Percentiles rank a stretch among this genome's conserved stretches.
Conservation (phyloP, 2,888 invertebrate species). For the Chrysina gloriosa region DNA sequence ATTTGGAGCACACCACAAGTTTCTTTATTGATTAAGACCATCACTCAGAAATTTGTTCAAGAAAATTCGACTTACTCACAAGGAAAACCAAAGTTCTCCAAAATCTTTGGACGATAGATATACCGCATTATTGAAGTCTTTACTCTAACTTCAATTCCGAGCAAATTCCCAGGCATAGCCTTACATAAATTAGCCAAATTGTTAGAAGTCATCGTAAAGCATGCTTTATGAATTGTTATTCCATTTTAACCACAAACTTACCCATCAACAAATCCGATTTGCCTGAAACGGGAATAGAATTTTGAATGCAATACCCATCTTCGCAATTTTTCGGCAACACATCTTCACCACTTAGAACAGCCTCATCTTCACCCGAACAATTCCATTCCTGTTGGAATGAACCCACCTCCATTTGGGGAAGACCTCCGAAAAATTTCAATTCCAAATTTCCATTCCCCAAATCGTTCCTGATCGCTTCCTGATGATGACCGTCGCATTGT, state of each 20-base stretch:
- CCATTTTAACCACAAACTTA: not conserved
- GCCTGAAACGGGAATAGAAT: not conserved
- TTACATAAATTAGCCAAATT: too few species aligned
- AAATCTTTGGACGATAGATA: too few species aligned
- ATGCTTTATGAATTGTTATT: too few species aligned
- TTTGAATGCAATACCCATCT: not conserved
- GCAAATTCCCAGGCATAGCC: too few species aligned
- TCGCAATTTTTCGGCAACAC: not conserved
- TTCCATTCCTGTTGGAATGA: conserved; percentile 20
- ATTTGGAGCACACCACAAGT: too few species aligned
- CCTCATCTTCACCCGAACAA: conserved; percentile 5
- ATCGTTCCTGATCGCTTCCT: conserved; percentile 4
- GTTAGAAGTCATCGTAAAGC: too few species aligned
- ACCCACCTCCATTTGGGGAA: not conserved
- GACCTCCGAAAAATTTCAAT: not conserved
- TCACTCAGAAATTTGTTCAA: too few species aligned
- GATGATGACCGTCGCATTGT: not conserved
- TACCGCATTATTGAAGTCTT: too few species aligned
- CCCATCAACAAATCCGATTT: conserved; percentile 30
- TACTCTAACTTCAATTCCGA: too few species aligned
- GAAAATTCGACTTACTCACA: too few species aligned
- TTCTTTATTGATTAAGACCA: too few species aligned
- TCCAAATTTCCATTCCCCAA: conserved; percentile 5
- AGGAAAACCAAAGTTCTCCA: too few species aligned
- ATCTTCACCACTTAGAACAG: not conserved